Evolutionary conservation across 2,797 vertebrate species (phyloP).

Genomic region (Mormyrus hasselquistii): DNA sequence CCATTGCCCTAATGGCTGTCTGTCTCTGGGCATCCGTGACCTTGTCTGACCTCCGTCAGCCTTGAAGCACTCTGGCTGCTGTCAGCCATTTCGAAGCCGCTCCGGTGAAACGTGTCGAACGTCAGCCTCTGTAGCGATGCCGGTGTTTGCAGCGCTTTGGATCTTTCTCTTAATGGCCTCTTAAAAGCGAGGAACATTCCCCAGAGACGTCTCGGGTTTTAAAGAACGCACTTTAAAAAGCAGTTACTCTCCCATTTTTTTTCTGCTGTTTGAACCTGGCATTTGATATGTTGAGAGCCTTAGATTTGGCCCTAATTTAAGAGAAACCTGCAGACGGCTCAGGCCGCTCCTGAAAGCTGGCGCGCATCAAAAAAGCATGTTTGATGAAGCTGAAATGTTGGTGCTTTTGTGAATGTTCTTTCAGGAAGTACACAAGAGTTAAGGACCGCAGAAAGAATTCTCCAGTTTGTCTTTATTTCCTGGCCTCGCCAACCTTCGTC

Average conservation of each 20-base stretch:
- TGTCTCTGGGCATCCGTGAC: neutral
- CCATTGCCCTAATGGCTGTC: neutral
- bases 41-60: neutral
- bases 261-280: neutral
- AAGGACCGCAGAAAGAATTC: constrained; percentile 30
- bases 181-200: constrained; percentile 22
- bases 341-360: neutral
- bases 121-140: neutral
- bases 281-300: constrained; percentile 9
- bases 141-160: neutral
- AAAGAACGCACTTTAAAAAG: constrained; percentile 2
- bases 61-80: neutral
- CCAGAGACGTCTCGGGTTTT: constrained; percentile 2
- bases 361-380: neutral
- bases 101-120: neutral
- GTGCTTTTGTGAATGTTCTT: constrained; percentile 29
- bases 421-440: constrained; percentile 31
- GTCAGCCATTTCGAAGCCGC: neutral
- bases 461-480: constrained; percentile 35
- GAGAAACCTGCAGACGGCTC: neutral
- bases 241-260: neutral
- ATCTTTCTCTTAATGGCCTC: neutral
- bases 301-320: neutral
- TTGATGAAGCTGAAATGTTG: constrained; percentile 8
- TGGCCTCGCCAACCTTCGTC: neutral